phyloP scores from a whole-genome alignment of 2,888 invertebrate species.

The Sesia bembeciformis region DNA sequence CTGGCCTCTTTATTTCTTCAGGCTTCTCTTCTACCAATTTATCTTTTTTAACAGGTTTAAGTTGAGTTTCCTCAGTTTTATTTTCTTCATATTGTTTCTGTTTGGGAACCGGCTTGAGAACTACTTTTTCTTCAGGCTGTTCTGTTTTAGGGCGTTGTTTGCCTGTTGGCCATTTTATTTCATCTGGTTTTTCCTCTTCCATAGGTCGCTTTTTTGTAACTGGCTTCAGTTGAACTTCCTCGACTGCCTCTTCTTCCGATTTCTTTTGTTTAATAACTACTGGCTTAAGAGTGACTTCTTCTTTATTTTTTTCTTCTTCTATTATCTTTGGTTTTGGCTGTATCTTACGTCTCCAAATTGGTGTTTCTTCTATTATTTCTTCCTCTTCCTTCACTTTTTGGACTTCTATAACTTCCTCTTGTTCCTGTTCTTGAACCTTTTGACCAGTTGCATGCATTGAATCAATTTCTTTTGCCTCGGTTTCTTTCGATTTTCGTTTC shows the following conservation, averaged over 20 bases:
- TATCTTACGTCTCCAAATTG: constrained; percentile 16
- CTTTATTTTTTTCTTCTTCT: constrained; percentile 35
- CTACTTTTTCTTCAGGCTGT: constrained; percentile 28
- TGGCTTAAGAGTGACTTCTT: constrained; percentile 42
- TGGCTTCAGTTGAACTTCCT: constrained; percentile 11
- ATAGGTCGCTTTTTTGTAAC: constrained; percentile 35
- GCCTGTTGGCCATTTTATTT: constrained; percentile 15
- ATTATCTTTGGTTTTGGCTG: constrained; percentile 20
- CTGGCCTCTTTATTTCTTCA: constrained; percentile 28
- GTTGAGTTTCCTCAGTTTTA: constrained; percentile 29
- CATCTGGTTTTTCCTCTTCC: constrained; percentile 30
- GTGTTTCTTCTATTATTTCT: constrained; percentile 28
- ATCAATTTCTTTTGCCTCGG: constrained; percentile 29
- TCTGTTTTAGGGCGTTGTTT: constrained; percentile 32
- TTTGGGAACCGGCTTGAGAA: constrained; percentile 25
- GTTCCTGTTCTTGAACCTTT: constrained; percentile 29
- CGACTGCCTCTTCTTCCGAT: constrained; percentile 38
- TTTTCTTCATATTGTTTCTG: constrained; percentile 14
- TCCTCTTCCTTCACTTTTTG: constrained; percentile 30
- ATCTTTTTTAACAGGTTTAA: constrained; percentile 28
- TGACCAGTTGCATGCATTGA: constrained; percentile 40
- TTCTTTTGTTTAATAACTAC: constrained; percentile 34
- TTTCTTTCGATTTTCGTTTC: constrained; percentile 18
- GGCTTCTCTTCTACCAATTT: constrained; percentile 26
- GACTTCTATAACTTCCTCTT: constrained; percentile 15